Percentiles rank a stretch among this genome's conserved stretches.
Conservation (phyloP, 2,113 vertebrate genomes). For the Chiloscyllium plagiosum region DNA sequence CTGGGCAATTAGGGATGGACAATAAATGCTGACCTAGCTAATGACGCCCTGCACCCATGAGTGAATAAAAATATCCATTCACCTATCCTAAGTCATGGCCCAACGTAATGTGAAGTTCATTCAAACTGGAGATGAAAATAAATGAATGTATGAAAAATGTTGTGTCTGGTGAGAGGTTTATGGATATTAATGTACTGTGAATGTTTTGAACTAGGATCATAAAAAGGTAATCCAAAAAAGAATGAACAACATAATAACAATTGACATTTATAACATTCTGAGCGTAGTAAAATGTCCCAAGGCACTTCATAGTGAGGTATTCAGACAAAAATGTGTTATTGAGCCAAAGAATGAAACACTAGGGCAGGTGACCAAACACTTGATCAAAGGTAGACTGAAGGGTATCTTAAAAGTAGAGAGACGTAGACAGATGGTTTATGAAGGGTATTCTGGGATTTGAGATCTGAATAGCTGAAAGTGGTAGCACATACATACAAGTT, state of each 20-base stretch:
- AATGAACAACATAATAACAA: not conserved
- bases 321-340: not conserved
- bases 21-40: too few relatives aligned
- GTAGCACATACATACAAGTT: not conserved
- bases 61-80: not conserved
- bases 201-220: not conserved
- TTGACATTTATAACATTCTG: not conserved
- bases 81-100: not conserved
- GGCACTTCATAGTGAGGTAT: not conserved
- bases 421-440: not conserved
- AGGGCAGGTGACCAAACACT: not conserved
- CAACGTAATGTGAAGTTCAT: not conserved
- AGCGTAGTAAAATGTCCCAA: not conserved
- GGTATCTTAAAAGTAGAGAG: not conserved
- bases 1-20: too few relatives aligned
- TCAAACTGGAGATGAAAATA: not conserved
- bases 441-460: not conserved
- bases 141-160: not conserved
- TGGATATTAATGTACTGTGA: not conserved
- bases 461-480: not conserved
- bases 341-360: not conserved
- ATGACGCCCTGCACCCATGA: too few relatives aligned
- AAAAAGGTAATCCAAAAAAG: not conserved
- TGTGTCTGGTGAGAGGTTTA: not conserved
- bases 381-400: not conserved